Evolutionary conservation across 2,113 vertebrate genomes (phyloP).

Genomic region (Microcebus ravelobensis): DNA sequence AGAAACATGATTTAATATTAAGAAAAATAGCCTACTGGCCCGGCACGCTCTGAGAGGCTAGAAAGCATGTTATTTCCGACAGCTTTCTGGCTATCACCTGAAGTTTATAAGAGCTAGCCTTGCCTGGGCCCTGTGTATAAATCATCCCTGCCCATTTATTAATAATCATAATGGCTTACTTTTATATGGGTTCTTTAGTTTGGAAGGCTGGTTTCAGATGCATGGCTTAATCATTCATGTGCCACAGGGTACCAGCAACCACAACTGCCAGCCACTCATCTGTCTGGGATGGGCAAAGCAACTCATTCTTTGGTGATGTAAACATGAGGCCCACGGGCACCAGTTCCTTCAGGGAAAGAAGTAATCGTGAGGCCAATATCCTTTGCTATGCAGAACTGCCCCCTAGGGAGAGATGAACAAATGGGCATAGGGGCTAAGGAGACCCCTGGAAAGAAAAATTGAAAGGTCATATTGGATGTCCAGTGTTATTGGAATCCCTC

Average conservation of each 20-base stretch:
- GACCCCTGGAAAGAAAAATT: neutral
- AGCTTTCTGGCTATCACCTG: neutral
- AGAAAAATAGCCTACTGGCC: neutral
- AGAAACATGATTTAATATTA: neutral
- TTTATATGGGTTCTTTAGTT: neutral
- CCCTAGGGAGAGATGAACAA: neutral
- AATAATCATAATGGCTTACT: constrained; percentile 19
- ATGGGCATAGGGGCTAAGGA: neutral
- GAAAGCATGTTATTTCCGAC: neutral
- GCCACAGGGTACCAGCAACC: neutral
- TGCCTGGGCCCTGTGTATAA: neutral
- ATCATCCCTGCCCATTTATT: constrained; percentile 10
- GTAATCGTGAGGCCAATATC: neutral
- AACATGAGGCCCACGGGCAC: neutral
- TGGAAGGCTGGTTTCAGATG: neutral
- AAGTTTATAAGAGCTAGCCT: neutral
- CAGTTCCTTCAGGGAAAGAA: neutral
- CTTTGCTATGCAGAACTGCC: neutral
- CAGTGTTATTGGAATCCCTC: neutral
- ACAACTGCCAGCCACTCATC: neutral
- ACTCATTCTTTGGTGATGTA: neutral
- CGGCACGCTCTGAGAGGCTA: neutral
- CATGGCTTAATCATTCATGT: constrained; percentile 9
- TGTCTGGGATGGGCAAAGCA: neutral
- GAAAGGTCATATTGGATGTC: neutral